phyloP scores from a whole-genome alignment of 2,113 vertebrate genomes.

The Proterorhinus semilunaris region DNA sequence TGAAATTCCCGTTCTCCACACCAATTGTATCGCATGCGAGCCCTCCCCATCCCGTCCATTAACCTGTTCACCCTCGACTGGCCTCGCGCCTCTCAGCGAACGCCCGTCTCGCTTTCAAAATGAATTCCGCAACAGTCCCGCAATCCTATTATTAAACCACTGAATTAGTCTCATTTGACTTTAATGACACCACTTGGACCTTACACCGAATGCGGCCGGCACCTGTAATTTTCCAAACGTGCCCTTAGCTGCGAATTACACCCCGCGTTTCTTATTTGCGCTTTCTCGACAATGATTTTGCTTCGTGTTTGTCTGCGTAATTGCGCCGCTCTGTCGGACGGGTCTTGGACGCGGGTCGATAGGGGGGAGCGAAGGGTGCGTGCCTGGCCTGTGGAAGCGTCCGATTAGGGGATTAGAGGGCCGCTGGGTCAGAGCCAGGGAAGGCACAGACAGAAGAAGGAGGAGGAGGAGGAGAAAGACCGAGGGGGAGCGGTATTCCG shows the following conservation, averaged over 20 bases:
- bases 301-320: constrained; percentile 46
- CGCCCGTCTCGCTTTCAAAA: background rate
- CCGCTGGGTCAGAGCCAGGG: constrained; percentile 28
- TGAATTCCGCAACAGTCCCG: constrained; percentile 31
- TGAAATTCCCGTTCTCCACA: background rate
- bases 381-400: constrained; percentile 57
- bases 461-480: background rate
- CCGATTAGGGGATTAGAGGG: constrained; percentile 64
- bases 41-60: background rate
- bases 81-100: background rate
- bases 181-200: constrained; percentile 61
- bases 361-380: constrained; percentile 37
- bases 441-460: background rate
- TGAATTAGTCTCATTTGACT: constrained; percentile 65
- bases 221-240: constrained; percentile 59
- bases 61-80: background rate
- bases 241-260: constrained; percentile 57
- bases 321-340: constrained; percentile 52
- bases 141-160: constrained; percentile 55
- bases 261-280: constrained; percentile 28
- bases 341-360: constrained; percentile 44
- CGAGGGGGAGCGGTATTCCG: background rate
- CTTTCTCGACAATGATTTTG: constrained; percentile 6
- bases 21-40: background rate
- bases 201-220: constrained; percentile 47